phyloP scores from a whole-genome alignment of 2,113 vertebrate genomes.

The Willisornis vidua region DNA sequence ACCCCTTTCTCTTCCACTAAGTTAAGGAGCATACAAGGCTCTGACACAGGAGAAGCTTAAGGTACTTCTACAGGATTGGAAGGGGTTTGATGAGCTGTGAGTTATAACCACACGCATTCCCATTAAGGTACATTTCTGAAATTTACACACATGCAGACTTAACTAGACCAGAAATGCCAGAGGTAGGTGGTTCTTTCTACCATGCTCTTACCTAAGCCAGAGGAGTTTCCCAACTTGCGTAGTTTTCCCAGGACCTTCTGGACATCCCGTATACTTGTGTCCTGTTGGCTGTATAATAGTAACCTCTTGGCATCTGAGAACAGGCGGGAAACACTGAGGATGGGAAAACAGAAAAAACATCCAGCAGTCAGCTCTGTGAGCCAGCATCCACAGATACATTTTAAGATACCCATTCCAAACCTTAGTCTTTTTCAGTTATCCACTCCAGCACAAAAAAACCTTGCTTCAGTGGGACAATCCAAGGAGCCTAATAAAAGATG shows the following conservation, averaged over 20 bases:
- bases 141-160: background rate
- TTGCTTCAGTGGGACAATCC: background rate
- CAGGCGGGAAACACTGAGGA: conserved; percentile 87
- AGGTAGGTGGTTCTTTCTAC: background rate
- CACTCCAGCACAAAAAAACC: background rate
- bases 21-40: background rate
- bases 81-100: background rate
- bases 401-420: background rate
- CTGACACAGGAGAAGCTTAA: background rate
- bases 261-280: conserved; percentile 82
- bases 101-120: rapidly evolving
- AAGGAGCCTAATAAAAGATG: background rate
- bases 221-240: conserved; percentile 62
- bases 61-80: background rate
- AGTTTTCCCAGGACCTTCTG: conserved; percentile 75
- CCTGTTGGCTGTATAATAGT: conserved; percentile 90
- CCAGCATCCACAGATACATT: background rate
- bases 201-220: conserved; percentile 74
- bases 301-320: conserved; percentile 92
- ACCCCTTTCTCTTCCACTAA: background rate
- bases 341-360: background rate
- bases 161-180: background rate
- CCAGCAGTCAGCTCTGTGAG: background rate
- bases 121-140: background rate
- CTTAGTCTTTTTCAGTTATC: background rate